Conservation (phyloP, 2,888 invertebrate species). For the Lycaena phlaeas region DNA sequence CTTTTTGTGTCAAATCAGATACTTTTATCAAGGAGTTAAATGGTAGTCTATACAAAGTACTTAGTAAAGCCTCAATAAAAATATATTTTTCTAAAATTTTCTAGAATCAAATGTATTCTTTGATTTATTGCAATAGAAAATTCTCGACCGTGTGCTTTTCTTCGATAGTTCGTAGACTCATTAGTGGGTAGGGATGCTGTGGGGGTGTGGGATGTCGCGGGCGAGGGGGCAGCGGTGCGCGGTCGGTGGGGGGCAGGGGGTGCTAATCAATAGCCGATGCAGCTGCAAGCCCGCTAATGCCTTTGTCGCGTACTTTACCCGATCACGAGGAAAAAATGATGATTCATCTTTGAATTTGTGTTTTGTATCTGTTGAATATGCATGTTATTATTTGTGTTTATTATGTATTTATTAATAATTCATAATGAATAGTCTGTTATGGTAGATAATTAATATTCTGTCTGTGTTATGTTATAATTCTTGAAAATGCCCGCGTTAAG, state of each 20-base stretch:
- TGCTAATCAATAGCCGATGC: constrained; percentile 50
- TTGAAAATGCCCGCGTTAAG: too few relatives aligned
- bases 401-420: too few relatives aligned
- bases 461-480: too few relatives aligned
- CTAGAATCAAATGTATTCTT: constrained; percentile 3
- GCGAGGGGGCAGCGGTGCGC: constrained; percentile 13
- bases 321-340: not conserved
- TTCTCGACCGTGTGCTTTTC: constrained; percentile 4
- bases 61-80: too few relatives aligned
- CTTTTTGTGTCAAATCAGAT: too few relatives aligned
- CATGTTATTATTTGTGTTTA: too few relatives aligned
- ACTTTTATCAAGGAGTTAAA: too few relatives aligned
- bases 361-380: too few relatives aligned
- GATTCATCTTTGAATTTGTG: constrained; percentile 1
- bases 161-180: constrained; percentile 14
- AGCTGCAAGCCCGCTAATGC: constrained; percentile 28
- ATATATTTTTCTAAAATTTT: too few relatives aligned
- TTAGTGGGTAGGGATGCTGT: constrained; percentile 19
- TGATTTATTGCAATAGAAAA: constrained; percentile 5
- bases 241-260: constrained; percentile 21
- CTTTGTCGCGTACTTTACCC: constrained; percentile 1
- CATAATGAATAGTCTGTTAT: too few relatives aligned
- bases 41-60: too few relatives aligned
- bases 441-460: too few relatives aligned
- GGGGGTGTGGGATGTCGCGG: constrained; percentile 15